Percentiles rank a stretch among this genome's conserved stretches.
phyloP scores from a whole-genome alignment of 2,888 invertebrate species.

The Drosophila colorata region DNA sequence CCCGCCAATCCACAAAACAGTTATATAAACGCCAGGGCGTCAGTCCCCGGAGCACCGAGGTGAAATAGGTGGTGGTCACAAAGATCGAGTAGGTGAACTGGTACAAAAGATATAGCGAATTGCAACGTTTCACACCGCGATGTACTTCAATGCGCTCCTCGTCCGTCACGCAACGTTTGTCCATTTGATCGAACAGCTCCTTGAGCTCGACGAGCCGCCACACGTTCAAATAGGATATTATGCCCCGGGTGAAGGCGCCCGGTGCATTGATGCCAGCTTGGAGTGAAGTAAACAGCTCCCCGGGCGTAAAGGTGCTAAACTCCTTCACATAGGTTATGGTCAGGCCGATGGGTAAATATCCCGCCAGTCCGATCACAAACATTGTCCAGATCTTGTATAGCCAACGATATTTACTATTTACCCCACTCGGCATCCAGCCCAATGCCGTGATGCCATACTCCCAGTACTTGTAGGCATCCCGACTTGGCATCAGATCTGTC shows the following conservation, averaged over 20 bases:
- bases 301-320: conserved; percentile 45
- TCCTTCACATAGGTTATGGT: conserved; percentile 27
- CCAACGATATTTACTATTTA: not conserved
- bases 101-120: conserved; percentile 35
- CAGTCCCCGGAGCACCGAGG: conserved; percentile 7
- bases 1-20: conserved; percentile 44
- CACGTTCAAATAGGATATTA: conserved; percentile 11
- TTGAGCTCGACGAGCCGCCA: conserved; percentile 31
- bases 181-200: conserved; percentile 25
- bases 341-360: conserved; percentile 40
- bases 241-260: conserved; percentile 29
- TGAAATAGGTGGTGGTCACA: conserved; percentile 12
- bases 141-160: conserved; percentile 39
- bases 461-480: conserved; percentile 41
- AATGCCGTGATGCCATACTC: conserved; percentile 19
- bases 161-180: conserved; percentile 19
- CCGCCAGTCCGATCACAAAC: conserved; percentile 10
- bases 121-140: conserved; percentile 33
- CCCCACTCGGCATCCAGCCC: conserved; percentile 37
- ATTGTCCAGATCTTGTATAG: conserved; percentile 16
- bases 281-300: conserved; percentile 56
- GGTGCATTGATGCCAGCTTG: conserved; percentile 43
- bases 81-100: conserved; percentile 25
- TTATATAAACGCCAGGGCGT: conserved; percentile 52
- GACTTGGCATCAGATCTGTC: conserved; percentile 29